Evolutionary conservation across 1,140 invertebrate species (phyloP).

Genomic region (Solenopsis fugax): DNA sequence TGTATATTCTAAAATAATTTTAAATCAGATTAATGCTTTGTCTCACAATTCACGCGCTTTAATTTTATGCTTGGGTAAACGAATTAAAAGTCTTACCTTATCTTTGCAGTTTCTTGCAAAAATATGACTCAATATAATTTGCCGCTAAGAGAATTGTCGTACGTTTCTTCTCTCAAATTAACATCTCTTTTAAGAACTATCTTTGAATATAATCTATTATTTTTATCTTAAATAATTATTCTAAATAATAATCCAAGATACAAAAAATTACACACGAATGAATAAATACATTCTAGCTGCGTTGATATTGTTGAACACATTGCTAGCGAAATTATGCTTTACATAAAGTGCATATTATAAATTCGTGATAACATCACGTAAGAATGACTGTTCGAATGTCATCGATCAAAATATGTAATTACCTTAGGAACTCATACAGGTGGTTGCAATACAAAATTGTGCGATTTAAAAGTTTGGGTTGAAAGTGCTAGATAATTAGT

Average conservation of each 20-base stretch:
- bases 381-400: not conserved
- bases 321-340: not conserved
- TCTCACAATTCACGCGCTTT: not conserved
- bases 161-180: not conserved
- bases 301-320: no score
- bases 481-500: not conserved
- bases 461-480: not conserved
- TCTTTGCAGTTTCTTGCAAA: conserved; percentile 4
- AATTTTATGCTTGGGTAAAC: not conserved
- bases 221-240: not conserved
- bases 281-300: no score
- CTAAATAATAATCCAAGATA: not conserved
- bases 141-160: not conserved
- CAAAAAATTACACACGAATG: not conserved
- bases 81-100: not conserved
- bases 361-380: not conserved
- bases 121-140: conserved; percentile 6
- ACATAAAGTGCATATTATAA: not conserved
- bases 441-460: not conserved
- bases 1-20: not conserved
- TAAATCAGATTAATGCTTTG: not conserved
- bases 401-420: not conserved
- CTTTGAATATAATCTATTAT: not conserved
- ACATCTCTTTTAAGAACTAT: not conserved
- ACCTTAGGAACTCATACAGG: not conserved